Evolutionary conservation across 2,113 vertebrate genomes (phyloP).

Genomic region (Myotis davidii): DNA sequence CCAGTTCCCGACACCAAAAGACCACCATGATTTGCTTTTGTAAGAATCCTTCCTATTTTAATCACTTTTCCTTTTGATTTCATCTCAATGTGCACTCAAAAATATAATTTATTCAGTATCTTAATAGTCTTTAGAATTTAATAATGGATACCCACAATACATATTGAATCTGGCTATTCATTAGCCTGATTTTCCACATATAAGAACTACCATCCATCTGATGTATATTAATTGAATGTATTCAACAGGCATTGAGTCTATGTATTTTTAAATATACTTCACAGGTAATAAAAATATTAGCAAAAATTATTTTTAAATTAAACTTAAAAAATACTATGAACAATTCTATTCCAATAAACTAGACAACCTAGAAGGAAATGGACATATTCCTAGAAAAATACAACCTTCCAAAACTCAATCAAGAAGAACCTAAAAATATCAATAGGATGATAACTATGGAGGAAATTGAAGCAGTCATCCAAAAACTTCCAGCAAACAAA

Average conservation of each 20-base stretch:
- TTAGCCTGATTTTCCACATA: not conserved
- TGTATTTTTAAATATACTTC: not conserved
- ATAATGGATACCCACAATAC: not conserved
- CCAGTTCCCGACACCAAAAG: not conserved
- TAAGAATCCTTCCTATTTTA: not conserved
- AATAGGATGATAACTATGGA: too few relatives aligned
- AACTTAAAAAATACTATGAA: not conserved
- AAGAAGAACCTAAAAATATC: too few relatives aligned
- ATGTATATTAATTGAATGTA: not conserved
- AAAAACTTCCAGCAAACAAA: too few relatives aligned
- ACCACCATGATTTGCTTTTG: not conserved
- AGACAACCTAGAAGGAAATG: too few relatives aligned
- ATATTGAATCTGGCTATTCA: not conserved
- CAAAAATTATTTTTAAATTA: not conserved
- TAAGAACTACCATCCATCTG: not conserved
- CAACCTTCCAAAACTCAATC: too few relatives aligned
- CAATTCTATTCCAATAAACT: too few relatives aligned
- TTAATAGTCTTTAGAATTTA: not conserved
- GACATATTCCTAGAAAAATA: not conserved
- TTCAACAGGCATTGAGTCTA: not conserved
- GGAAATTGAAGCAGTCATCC: too few relatives aligned
- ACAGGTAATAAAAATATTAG: not conserved
- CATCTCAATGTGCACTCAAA: not conserved
- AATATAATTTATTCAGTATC: not conserved
- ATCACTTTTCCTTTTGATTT: not conserved